phyloP scores from a whole-genome alignment of 23 tunicate species.

The Pegea sp. region DNA sequence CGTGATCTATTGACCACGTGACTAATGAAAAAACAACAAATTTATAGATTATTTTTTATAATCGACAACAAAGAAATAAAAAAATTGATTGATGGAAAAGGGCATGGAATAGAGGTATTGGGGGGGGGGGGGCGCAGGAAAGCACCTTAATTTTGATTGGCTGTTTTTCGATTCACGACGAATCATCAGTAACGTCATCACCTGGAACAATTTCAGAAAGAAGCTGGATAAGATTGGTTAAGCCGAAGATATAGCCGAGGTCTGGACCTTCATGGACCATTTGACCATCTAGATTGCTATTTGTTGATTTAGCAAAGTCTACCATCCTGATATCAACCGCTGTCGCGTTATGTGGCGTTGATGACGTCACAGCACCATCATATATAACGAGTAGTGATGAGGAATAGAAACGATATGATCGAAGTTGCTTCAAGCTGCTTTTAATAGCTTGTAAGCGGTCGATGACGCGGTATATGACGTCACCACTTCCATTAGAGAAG shows the following conservation, averaged over 20 bases:
- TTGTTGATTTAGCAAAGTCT: conserved; percentile 92
- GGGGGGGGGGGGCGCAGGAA: too few relatives aligned
- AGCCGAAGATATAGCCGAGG: conserved; percentile 86
- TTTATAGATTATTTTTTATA: too few relatives aligned
- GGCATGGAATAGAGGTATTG: too few relatives aligned
- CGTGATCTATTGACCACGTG: too few relatives aligned
- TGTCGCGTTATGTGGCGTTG: neutral
- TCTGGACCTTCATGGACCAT: conserved; percentile 86
- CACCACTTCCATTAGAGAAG: conserved; percentile 45
- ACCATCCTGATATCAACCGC: conserved; percentile 70
- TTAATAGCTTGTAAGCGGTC: conserved; percentile 23
- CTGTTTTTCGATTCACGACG: too few relatives aligned
- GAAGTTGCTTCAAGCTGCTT: conserved; percentile 27
- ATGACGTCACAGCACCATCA: conserved; percentile 27
- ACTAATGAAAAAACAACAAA: too few relatives aligned
- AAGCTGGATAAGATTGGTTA: conserved; percentile 48
- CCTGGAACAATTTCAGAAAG: conserved; percentile 28
- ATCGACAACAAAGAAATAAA: too few relatives aligned
- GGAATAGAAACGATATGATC: conserved; percentile 65
- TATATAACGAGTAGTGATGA: conserved; percentile 72
- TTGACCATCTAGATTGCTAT: conserved; percentile 32
- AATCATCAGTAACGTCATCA: too few relatives aligned
- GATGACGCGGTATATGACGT: conserved; percentile 38
- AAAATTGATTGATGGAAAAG: too few relatives aligned
- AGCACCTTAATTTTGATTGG: too few relatives aligned